These are phyloP conservation scores for Sinelater perroti DNA, from an alignment of 2,888 invertebrate species.

Conservation along the genomic window DNA sequence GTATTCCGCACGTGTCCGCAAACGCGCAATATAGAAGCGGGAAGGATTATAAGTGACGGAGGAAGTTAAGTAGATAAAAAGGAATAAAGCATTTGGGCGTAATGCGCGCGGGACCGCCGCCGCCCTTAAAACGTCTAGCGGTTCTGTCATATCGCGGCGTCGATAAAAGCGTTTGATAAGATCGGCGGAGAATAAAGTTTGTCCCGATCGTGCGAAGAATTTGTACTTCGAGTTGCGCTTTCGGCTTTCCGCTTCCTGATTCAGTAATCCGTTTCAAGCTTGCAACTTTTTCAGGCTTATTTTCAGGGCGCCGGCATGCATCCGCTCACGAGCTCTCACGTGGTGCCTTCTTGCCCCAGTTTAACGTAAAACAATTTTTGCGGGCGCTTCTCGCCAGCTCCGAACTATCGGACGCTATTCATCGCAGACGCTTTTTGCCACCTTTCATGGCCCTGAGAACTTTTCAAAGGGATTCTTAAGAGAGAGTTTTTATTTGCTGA, in stretches of 20 bases:
- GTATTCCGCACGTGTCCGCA: slow-evolving; percentile 34
- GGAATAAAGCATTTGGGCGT: slow-evolving; percentile 38
- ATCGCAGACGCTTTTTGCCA: no score
- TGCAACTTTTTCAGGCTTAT: slow-evolving; percentile 29
- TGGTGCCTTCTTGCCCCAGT: no score
- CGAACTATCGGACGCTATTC: no score
- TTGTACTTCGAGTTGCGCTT: slow-evolving; percentile 41
- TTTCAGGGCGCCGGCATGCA: slow-evolving; percentile 24
- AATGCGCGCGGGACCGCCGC: slow-evolving; percentile 35
- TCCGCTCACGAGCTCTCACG: no score
- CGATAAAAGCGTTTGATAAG: slow-evolving; percentile 44
- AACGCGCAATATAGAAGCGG: slow-evolving; percentile 39
- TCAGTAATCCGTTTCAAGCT: slow-evolving; percentile 37
- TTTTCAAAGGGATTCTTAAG: no score
- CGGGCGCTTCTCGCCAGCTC: no score
- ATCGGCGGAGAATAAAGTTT: slow-evolving; percentile 43
- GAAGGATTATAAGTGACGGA: slow-evolving; percentile 40
- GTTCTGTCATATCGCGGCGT: slow-evolving; percentile 40
- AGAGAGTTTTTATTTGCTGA: no score
- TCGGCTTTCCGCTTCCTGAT: slow-evolving; percentile 41
- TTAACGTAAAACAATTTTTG: no score
- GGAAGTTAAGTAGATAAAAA: slow-evolving; percentile 40
- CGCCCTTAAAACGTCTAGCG: slow-evolving; percentile 39
- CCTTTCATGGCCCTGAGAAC: no score
- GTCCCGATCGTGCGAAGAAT: slow-evolving; percentile 43